These are phyloP conservation scores for Phycodurus eques DNA, from an alignment of 2,113 vertebrate species.

Conservation along the genomic window DNA sequence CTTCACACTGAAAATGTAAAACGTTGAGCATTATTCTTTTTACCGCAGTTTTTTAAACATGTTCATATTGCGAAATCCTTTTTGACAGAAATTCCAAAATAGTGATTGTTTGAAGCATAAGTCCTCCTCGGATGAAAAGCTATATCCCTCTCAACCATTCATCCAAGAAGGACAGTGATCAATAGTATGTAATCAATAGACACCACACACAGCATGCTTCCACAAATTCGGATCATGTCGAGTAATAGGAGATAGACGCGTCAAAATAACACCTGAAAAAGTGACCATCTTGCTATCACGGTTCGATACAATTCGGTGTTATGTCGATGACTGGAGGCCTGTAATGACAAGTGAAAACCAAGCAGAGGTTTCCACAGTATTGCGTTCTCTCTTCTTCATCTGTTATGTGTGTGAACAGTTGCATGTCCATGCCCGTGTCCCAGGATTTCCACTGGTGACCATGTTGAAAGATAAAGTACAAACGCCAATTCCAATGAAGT, in stretches of 20 bases:
- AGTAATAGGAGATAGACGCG: conserved; percentile 37
- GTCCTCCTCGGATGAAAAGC: conserved; percentile 54
- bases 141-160: conserved; percentile 55
- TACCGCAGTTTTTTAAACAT: too few relatives aligned
- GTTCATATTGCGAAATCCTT: not conserved
- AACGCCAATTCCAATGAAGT: too few relatives aligned
- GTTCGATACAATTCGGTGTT: not conserved
- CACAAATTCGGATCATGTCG: conserved; percentile 49
- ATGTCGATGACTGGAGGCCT: conserved; percentile 12
- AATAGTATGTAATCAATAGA: conserved; percentile 69
- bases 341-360: conserved; percentile 1
- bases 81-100: conserved; percentile 14
- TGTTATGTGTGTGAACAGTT: conserved; percentile 13
- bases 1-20: too few relatives aligned
- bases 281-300: conserved; percentile 6
- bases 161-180: conserved; percentile 58
- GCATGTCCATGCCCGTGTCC: conserved; percentile 43
- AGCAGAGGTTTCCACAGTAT: not conserved
- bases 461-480: conserved; percentile 45
- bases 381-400: not conserved
- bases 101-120: conserved; percentile 18
- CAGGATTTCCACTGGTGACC: conserved; percentile 32
- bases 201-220: conserved; percentile 57
- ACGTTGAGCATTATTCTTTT: too few relatives aligned
- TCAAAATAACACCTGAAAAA: conserved; percentile 42